A percentile compares a stretch with the other conserved stretches of the same genome.
phyloP scores from a whole-genome alignment of 2,888 invertebrate genomes.

The Papilio demoleus region DNA sequence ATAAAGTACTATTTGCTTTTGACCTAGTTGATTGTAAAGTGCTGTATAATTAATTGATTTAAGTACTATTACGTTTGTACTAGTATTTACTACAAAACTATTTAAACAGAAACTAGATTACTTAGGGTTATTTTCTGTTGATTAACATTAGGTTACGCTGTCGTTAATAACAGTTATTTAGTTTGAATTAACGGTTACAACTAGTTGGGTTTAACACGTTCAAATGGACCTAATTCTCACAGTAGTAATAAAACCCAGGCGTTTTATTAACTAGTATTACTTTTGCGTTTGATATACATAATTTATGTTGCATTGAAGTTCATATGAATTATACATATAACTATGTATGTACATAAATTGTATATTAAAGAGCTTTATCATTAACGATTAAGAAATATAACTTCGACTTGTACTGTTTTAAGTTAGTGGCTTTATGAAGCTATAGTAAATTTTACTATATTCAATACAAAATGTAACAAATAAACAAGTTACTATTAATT shows the following conservation, averaged over 20 bases:
- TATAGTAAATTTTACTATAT: too few species aligned
- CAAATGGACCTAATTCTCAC: slow-evolving; percentile 32
- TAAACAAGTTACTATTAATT: too few species aligned
- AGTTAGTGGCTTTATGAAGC: too few species aligned
- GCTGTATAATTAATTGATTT: slow-evolving; percentile 28
- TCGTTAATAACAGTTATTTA: slow-evolving; percentile 38
- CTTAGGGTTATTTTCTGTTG: slow-evolving; percentile 22
- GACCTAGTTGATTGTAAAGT: slow-evolving; percentile 37
- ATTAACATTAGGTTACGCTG: slow-evolving; percentile 18
- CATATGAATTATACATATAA: neutral
- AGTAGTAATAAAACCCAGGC: slow-evolving; percentile 19
- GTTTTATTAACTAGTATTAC: neutral
- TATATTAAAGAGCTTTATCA: too few species aligned
- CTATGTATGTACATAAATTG: neutral
- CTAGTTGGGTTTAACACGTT: slow-evolving; percentile 27
- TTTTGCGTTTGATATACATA: slow-evolving; percentile 9
- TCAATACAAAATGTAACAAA: too few species aligned
- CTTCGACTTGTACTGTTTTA: too few species aligned
- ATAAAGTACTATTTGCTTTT: slow-evolving; percentile 30
- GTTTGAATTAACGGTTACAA: slow-evolving; percentile 26
- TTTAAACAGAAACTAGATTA: slow-evolving; percentile 22
- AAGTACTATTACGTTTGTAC: slow-evolving; percentile 11
- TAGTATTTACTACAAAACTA: slow-evolving; percentile 30
- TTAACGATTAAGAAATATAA: too few species aligned
- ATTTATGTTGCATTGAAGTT: slow-evolving; percentile 11